Evolutionary conservation across 2,888 invertebrate species (phyloP).

Genomic region (Auanema freiburgensis): DNA sequence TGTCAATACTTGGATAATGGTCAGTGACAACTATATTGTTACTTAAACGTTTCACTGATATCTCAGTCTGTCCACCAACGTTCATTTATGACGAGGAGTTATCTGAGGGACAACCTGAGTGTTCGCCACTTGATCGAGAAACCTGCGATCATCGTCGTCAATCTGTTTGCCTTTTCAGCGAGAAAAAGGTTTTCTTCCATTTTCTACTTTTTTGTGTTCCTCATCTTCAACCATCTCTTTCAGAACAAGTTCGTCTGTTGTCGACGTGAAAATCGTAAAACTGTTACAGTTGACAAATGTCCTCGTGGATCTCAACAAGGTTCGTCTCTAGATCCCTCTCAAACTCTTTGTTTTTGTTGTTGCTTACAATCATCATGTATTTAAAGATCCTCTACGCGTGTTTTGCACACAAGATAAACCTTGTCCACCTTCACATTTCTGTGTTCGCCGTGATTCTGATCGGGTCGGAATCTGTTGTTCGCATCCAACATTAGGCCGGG

Average conservation of each 20-base stretch:
- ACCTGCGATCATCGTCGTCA: conserved; percentile 22
- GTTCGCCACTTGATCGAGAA: conserved; percentile 46
- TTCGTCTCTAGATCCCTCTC: too few species aligned
- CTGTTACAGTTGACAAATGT: conserved; percentile 29
- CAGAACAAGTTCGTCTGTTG: conserved; percentile 54
- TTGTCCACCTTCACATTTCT: conserved; percentile 37
- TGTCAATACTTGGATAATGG: conserved; percentile 38
- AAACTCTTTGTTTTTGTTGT: not conserved
- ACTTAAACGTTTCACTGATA: not conserved
- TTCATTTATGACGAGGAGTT: conserved; percentile 46
- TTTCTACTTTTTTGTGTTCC: too few species aligned
- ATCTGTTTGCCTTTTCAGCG: conserved; percentile 20
- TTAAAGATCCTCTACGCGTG: conserved; percentile 18
- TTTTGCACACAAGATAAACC: conserved; percentile 35
- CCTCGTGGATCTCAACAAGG: conserved; percentile 27
- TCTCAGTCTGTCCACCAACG: conserved; percentile 48
- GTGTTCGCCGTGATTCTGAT: conserved; percentile 36
- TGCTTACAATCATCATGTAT: not conserved
- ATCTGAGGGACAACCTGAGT: conserved; percentile 32
- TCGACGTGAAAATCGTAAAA: conserved; percentile 37
- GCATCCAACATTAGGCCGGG: conserved; percentile 28
- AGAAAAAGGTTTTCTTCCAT: conserved; percentile 7
- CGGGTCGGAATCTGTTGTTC: conserved; percentile 40
- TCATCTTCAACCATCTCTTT: not conserved
- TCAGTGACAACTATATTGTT: not conserved